Evolutionary conservation across 1,140 invertebrate genomes (phyloP).

Genomic region (Doryteuthis pealeii): DNA sequence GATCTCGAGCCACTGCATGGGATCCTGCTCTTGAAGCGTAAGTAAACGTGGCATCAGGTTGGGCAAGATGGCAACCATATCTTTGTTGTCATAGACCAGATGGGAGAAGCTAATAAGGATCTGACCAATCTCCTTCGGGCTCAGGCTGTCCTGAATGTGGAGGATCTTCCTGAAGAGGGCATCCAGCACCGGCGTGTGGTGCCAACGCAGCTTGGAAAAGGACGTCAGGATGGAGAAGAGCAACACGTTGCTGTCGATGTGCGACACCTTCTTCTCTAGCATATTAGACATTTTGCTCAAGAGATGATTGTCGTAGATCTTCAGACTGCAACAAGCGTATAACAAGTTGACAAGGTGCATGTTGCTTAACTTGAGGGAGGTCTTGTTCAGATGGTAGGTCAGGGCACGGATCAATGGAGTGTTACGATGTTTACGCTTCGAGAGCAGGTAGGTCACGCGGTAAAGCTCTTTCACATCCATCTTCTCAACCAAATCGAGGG

Average conservation of each 20-base stretch:
- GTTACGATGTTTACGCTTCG: slow-evolving; percentile 13
- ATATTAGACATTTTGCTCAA: slow-evolving; percentile 15
- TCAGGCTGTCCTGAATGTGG: background rate
- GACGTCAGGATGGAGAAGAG: slow-evolving; percentile 17
- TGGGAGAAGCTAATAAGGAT: slow-evolving; percentile 13
- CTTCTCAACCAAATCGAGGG: slow-evolving; percentile 17
- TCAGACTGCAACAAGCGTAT: slow-evolving; percentile 17
- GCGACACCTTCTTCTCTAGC: background rate
- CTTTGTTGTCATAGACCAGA: slow-evolving; percentile 7
- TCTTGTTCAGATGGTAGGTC: slow-evolving; percentile 18
- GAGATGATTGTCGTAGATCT: slow-evolving; percentile 15
- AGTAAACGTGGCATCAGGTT: background rate
- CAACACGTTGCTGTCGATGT: background rate
- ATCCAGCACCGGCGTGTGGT: slow-evolving; percentile 11
- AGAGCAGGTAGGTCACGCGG: slow-evolving; percentile 18
- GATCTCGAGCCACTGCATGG: slow-evolving; percentile 12
- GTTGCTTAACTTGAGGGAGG: background rate
- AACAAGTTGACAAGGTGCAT: slow-evolving; percentile 18
- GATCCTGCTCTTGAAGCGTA: background rate
- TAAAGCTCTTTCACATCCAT: slow-evolving; percentile 19
- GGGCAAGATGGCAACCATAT: background rate
- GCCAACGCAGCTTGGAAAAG: slow-evolving; percentile 17
- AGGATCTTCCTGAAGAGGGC: background rate
- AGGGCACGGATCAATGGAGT: slow-evolving; percentile 17
- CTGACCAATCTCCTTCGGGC: background rate